Base-by-base conservation (phyloP, 2,888 invertebrate genomes). In the Tiliacea citrago region DNA sequence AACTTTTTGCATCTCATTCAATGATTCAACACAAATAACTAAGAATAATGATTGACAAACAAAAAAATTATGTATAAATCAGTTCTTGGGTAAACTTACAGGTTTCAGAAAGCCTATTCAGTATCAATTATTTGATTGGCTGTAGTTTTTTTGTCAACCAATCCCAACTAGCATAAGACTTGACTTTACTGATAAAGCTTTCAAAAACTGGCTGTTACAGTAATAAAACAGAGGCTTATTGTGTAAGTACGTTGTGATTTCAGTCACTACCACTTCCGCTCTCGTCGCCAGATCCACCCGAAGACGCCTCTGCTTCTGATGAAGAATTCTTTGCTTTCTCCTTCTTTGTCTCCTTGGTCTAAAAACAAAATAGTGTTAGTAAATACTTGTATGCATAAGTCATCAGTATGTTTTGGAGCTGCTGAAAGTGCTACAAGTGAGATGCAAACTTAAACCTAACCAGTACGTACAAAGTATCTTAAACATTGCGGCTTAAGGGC, bases 301-400 rank as follows among this genome's bases (percentile, higher is more conserved):
- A 94, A 0, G 93, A 94, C 13, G 92, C 95, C 69, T 90, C 94
- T 62, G 92, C 95, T 87, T 94, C 97, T 2, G 95, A 95, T 2
- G 95, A 95, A 0, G 95, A 95, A 81, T 88, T 92, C 90, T 95
- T 95, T 4, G 93, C 87, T 68, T 92, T 91, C 8, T 93, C 89
- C 81, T 95, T 95, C 89, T 95, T 95, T 0, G 91, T 68, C 1
- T 94, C 94, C 87, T 96, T 96, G 53, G 82, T 93, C 96, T 96
- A 88, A 18, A 92, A 91, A 71, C 81, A 77, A 79, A 69, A 35
- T 12, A 18, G 1, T 21, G 2, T 24, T 13, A 18, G 5, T 74
- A 29, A 60, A 24, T 39, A 65, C 4, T 47, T 75, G 6, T n/a
- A 42, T 39, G 29, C 13, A 12, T 29, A 51, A 10, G 16, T 29